Evolutionary conservation across 2,113 vertebrate genomes (phyloP), one percentile per base, ranked within the genome.

Genomic region (Cryptotis parvus): DNA sequence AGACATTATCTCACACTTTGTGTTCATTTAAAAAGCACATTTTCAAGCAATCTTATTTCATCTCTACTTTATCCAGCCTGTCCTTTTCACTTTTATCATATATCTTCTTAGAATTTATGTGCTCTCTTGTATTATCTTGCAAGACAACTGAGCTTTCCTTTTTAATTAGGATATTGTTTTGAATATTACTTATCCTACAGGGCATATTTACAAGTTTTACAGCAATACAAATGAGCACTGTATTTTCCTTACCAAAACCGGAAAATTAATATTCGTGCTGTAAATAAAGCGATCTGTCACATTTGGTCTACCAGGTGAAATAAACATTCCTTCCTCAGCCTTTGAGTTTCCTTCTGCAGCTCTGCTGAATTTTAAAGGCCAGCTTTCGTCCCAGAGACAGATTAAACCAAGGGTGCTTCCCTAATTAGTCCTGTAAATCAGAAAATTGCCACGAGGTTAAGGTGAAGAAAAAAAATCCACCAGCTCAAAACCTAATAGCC

Each of bases 381-480:
- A 97, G 79, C 52, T 93, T 97, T 87, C 81, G 52, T 97, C 94
- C 94, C 96, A 96, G 97, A 96, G 94, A 96, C 96, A 97, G 95
- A 96, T 95, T 94, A 96, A 84, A 97, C 93, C 95, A 97, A 97
- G 93, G 96, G 92, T 95, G 95, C 88, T 91, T 96, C 95, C 85
- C 92, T 98, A 97, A 97, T 98, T 97, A 97, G 93, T 93, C 95
- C 93, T 87, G 94, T 96, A 97, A 97, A 98, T 98, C 97, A 97
- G 92, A 96, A 74, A 74, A 96, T 97, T 96, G 95, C 96, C 93
- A 91, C 33, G 92, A 96, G 95, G 96, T 97, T 98, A 98, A 95
- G 85, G 79, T 85, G 72, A 95, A 92, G 76, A 90, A 68, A 78
- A 93, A 91, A 83, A 95, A 92, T 10, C 11, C 31, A 72, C 45